Percentiles rank a stretch among this genome's conserved stretches.
These are phyloP conservation scores for Potorous gilbertii DNA, from an alignment of 2,797 vertebrate genomes.

Conservation along the genomic window DNA sequence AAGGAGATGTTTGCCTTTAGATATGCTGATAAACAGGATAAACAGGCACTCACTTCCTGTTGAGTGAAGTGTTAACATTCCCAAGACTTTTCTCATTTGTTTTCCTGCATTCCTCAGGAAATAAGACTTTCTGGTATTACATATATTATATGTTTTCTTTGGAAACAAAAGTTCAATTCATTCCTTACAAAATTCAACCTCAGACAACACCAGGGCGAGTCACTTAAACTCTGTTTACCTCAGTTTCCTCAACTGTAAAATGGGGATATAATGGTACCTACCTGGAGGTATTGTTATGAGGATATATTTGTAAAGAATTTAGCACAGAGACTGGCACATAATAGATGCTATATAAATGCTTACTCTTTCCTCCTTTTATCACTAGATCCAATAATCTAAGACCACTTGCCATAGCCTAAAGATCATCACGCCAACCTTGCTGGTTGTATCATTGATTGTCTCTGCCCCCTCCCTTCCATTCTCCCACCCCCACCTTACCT, in stretches of 20 bases:
- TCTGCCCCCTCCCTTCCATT: neutral
- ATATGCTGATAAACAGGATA: too few relatives aligned
- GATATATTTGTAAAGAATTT: neutral
- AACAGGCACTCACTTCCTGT: too few relatives aligned
- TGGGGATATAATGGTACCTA: neutral
- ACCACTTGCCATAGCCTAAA: neutral
- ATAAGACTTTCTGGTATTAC: too few relatives aligned
- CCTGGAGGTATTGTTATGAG: neutral
- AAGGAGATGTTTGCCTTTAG: too few relatives aligned
- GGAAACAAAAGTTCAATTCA: too few relatives aligned
- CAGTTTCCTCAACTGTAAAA: neutral
- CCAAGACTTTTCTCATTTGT: too few relatives aligned
- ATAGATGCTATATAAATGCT: neutral
- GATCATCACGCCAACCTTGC: neutral
- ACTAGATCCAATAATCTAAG: neutral
- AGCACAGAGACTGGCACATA: neutral
- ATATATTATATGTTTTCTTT: too few relatives aligned
- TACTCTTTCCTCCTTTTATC: neutral
- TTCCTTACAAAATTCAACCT: neutral
- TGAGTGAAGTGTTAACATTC: too few relatives aligned
- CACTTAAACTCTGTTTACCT: neutral
- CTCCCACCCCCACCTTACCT: neutral
- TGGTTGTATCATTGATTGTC: neutral
- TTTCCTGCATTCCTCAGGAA: too few relatives aligned
- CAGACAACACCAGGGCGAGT: neutral